Evolutionary conservation across 2,113 vertebrate genomes (phyloP).

Genomic region (Gadus macrocephalus): DNA sequence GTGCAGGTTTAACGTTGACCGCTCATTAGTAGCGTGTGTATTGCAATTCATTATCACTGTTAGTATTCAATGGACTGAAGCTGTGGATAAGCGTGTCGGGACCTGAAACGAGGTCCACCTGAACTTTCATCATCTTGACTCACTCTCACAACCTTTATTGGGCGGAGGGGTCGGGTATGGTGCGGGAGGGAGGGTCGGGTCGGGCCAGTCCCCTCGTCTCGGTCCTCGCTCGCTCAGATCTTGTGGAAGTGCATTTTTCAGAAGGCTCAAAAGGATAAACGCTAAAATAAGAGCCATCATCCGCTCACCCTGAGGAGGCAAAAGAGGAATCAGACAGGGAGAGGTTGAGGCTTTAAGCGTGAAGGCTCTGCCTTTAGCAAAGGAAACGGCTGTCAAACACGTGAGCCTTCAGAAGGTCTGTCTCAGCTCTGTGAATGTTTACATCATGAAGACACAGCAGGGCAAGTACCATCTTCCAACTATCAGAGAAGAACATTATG

Average conservation of each 20-base stretch:
- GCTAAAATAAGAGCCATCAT: slow-evolving; percentile 43
- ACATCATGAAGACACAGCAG: background rate
- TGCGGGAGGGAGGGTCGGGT: background rate
- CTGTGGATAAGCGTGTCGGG: no score
- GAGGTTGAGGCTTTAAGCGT: background rate
- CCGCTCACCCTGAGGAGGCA: slow-evolving; percentile 7
- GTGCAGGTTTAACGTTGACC: no score
- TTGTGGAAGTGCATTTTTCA: slow-evolving; percentile 47
- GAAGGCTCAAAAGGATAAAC: slow-evolving; percentile 41
- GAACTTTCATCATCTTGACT: slow-evolving; percentile 15
- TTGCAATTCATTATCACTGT: no score
- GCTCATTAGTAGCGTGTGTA: no score
- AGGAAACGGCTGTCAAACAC: slow-evolving; percentile 55
- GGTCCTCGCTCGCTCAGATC: slow-evolving; percentile 17
- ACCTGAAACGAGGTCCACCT: no score
- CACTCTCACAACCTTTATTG: slow-evolving; percentile 47
- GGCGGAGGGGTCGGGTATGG: background rate
- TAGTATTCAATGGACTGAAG: no score
- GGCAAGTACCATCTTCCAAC: no score
- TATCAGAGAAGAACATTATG: no score
- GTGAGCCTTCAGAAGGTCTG: slow-evolving; percentile 45
- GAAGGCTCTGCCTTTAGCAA: background rate
- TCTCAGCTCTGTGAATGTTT: slow-evolving; percentile 47
- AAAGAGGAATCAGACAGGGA: background rate
- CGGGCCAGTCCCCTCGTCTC: slow-evolving; percentile 43